Evolutionary conservation across 2,113 vertebrate genomes (phyloP).

Genomic region (Spea multiplicata): DNA sequence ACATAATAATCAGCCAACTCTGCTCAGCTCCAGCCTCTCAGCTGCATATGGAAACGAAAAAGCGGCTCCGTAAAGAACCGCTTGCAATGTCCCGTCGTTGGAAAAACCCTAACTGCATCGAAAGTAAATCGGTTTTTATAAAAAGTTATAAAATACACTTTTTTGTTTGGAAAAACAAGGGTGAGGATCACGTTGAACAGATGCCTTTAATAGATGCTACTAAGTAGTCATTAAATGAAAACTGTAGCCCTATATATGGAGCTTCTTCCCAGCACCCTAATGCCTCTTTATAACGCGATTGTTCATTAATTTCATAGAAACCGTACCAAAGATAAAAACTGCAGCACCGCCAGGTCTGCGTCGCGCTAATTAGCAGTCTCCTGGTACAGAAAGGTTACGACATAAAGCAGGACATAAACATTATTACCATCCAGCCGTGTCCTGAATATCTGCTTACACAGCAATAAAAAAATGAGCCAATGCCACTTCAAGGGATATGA

Average conservation of each 20-base stretch:
- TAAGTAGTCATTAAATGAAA: background rate
- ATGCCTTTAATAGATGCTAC: background rate
- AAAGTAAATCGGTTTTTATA: too few species aligned
- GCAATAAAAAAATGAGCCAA: slow-evolving; percentile 5
- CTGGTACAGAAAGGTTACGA: slow-evolving; percentile 31
- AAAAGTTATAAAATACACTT: background rate
- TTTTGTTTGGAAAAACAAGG: background rate
- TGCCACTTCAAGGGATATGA: background rate
- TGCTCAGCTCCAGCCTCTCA: too few species aligned
- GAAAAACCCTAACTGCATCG: too few species aligned
- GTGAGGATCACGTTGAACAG: background rate
- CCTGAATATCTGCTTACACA: background rate
- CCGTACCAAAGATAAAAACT: slow-evolving; percentile 25
- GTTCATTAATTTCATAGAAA: slow-evolving; percentile 25
- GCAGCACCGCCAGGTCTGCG: slow-evolving; percentile 14
- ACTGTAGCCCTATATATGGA: background rate
- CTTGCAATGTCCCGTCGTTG: too few species aligned
- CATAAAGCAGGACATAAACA: slow-evolving; percentile 26
- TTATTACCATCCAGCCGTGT: slow-evolving; percentile 17
- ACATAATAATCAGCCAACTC: too few species aligned
- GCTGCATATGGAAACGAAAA: too few species aligned
- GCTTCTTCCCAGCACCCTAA: background rate
- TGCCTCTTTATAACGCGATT: background rate
- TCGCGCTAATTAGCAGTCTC: slow-evolving; percentile 25
- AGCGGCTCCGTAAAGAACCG: too few species aligned